Evolutionary conservation across 92 coral and sea anemone species (phyloP).

Genomic region (Paramuricea clavata): DNA sequence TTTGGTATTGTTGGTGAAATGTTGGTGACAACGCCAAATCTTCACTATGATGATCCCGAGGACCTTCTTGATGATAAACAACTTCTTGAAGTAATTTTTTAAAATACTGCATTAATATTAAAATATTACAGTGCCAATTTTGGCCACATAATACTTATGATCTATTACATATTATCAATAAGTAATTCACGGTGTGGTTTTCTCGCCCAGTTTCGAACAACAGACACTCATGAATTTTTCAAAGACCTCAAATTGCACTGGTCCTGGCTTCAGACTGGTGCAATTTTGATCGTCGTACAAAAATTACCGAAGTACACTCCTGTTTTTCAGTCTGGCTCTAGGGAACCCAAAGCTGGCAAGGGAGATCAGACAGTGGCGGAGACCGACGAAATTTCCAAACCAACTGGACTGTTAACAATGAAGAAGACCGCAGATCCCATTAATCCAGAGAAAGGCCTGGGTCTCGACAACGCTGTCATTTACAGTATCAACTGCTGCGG

Average conservation of each 20-base stretch:
- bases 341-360: slow-evolving; percentile 63
- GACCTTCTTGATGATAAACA: slow-evolving; percentile 92
- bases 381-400: slow-evolving; percentile 66
- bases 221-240: too few species aligned
- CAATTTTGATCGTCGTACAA: too few species aligned
- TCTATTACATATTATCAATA: too few species aligned
- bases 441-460: slow-evolving; percentile 85
- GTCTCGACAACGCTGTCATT: slow-evolving; percentile 94
- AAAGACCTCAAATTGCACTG: too few species aligned
- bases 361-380: slow-evolving; percentile 85
- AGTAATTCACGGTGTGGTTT: too few species aligned
- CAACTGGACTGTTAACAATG: slow-evolving; percentile 55
- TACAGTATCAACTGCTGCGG: slow-evolving; percentile 90
- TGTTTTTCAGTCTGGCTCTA: slow-evolving; percentile 81
- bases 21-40: slow-evolving; percentile 81
- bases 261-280: too few species aligned
- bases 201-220: too few species aligned
- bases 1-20: slow-evolving; percentile 94
- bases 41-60: slow-evolving; percentile 92
- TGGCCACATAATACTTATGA: too few species aligned
- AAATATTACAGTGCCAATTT: too few species aligned
- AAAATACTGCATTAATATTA: too few species aligned
- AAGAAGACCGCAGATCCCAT: slow-evolving; percentile 75
- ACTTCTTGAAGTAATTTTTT: slow-evolving; percentile 94
- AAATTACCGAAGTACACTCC: too few species aligned